Evolutionary conservation across 1,140 invertebrate species (phyloP).

Genomic region (Bombus difficillimus): DNA sequence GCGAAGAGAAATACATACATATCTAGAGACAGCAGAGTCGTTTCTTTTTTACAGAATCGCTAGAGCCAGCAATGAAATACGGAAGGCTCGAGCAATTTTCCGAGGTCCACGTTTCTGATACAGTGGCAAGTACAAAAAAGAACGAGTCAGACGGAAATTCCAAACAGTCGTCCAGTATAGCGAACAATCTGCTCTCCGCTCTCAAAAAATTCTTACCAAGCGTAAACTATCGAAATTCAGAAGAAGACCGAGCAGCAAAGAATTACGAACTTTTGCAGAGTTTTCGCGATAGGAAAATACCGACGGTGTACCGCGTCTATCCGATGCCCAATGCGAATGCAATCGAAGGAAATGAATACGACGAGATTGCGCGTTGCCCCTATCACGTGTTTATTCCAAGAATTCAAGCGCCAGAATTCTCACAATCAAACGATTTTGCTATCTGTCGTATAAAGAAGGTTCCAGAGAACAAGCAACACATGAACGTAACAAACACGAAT

Average conservation of each 20-base stretch:
- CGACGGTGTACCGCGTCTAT: slow-evolving; percentile 56
- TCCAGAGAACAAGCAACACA: slow-evolving; percentile 47
- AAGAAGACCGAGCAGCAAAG: neutral
- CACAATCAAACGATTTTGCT: neutral
- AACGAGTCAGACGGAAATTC: neutral
- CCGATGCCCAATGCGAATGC: slow-evolving; percentile 15
- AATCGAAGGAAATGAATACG: neutral
- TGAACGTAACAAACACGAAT: slow-evolving; percentile 38
- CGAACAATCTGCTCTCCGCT: neutral
- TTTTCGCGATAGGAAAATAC: slow-evolving; percentile 23
- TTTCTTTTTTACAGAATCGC: slow-evolving; percentile 7
- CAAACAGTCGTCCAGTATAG: neutral
- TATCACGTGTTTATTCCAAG: slow-evolving; percentile 60
- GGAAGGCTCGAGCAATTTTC: slow-evolving; percentile 75
- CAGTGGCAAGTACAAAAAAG: neutral
- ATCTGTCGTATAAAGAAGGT: slow-evolving; percentile 69
- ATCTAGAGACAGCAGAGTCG: neutral
- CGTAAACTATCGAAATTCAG: neutral
- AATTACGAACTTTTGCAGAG: slow-evolving; percentile 43
- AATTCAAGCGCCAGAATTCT: slow-evolving; percentile 34
- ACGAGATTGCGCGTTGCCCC: slow-evolving; percentile 40
- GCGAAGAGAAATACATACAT: neutral
- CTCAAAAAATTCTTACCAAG: slow-evolving; percentile 26
- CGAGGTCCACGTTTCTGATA: slow-evolving; percentile 73
- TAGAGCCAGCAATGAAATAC: slow-evolving; percentile 69